These are phyloP conservation scores for Dicerorhinus sumatrensis DNA, from an alignment of 2,113 vertebrate genomes.

Conservation along the genomic window DNA sequence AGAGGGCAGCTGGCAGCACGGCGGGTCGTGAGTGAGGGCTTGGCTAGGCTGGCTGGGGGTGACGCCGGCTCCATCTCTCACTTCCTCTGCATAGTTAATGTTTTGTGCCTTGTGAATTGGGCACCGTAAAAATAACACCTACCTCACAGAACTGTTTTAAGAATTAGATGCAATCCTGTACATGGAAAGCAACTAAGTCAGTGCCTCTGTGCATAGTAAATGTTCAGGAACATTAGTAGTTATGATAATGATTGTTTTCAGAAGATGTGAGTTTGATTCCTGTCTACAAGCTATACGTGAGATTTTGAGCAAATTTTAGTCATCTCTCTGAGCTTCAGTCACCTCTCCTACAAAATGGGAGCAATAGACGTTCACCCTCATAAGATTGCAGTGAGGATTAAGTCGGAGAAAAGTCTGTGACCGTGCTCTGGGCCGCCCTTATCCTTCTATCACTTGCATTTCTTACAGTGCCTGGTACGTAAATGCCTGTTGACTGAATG, in stretches of 20 bases:
- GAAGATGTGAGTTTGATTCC: background rate
- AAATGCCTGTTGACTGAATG: background rate
- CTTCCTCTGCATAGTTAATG: background rate
- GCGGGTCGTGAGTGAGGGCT: background rate
- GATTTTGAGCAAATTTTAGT: background rate
- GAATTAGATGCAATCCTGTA: background rate
- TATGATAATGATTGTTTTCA: background rate
- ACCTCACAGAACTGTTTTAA: background rate
- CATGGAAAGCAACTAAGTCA: background rate
- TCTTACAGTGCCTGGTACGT: background rate
- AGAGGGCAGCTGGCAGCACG: too few species aligned
- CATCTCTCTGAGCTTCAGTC: background rate
- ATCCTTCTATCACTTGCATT: background rate
- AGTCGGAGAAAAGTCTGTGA: background rate
- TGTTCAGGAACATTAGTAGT: background rate
- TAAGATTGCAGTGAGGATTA: background rate
- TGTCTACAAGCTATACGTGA: background rate
- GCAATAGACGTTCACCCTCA: background rate
- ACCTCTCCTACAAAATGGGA: background rate
- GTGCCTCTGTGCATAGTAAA: background rate
- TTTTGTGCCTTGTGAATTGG: background rate
- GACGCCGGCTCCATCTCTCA: background rate
- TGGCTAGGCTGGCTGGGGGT: fast-evolving
- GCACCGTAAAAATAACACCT: background rate
- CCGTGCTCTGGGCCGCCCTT: background rate